Percentiles rank a stretch among this genome's conserved stretches.
phyloP scores from a whole-genome alignment of 2,888 invertebrate species.

The Aradus depressus region DNA sequence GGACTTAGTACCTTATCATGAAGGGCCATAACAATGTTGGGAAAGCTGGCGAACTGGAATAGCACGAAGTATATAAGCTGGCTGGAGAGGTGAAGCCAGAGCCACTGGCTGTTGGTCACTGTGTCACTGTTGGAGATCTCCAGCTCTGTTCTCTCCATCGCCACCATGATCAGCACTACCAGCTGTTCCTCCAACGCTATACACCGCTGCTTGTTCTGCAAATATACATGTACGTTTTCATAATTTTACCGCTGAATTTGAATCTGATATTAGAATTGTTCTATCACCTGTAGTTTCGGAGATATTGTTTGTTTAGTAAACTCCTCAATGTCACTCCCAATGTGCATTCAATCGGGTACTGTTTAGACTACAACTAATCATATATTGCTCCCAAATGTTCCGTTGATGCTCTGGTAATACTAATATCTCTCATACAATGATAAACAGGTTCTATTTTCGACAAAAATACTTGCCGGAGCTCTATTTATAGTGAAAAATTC shows the following conservation, averaged over 20 bases:
- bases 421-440: no score
- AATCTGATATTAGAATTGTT: no score
- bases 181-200: conserved; percentile 84
- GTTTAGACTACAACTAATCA: no score
- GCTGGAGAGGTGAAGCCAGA: conserved; percentile 88
- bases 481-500: no score
- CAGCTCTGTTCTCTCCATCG: conserved; percentile 81
- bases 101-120: conserved; percentile 50
- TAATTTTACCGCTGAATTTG: background rate
- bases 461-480: no score
- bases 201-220: conserved; percentile 72
- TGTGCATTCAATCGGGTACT: no score
- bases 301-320: no score
- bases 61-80: conserved; percentile 91
- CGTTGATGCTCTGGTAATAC: no score
- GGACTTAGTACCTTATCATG: conserved; percentile 61
- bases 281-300: no score
- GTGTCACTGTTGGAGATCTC: conserved; percentile 30
- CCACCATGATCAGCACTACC: conserved; percentile 78
- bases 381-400: no score
- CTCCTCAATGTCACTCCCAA: no score
- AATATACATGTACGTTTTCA: background rate
- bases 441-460: no score
- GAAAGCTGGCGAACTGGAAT: conserved; percentile 87
- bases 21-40: conserved; percentile 79